A percentile compares a stretch with the other conserved stretches of the same genome.
Evolutionary conservation across 2,113 vertebrate species (phyloP).

Genomic region (Amblyornis subalaris): DNA sequence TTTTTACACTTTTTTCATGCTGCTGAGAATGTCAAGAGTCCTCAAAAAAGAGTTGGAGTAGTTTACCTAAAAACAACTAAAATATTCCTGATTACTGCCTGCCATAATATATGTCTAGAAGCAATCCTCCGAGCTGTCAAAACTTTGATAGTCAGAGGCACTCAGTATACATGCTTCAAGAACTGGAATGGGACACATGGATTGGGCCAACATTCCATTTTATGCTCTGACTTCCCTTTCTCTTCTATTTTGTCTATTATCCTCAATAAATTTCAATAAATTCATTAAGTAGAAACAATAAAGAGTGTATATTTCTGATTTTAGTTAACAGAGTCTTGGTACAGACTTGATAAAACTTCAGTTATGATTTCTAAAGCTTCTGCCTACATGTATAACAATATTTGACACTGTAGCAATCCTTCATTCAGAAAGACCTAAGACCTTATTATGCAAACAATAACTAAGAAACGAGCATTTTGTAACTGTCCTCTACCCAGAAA

Average conservation of each 20-base stretch:
- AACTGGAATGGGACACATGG: not conserved
- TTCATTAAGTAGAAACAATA: not conserved
- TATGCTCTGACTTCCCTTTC: not conserved
- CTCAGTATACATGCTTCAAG: not conserved
- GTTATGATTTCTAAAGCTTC: not conserved
- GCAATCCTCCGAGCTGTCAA: not conserved
- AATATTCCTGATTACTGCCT: not conserved
- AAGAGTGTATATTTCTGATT: not conserved
- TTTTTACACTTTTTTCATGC: not conserved
- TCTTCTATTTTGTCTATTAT: not conserved
- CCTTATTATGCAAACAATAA: not conserved
- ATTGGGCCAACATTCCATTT: not conserved
- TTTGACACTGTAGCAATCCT: not conserved
- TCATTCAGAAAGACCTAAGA: not conserved
- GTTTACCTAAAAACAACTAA: not conserved
- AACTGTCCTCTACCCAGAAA: not conserved
- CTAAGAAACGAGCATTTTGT: not conserved
- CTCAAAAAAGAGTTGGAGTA: not conserved
- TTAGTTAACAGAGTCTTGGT: not conserved
- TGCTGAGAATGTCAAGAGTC: not conserved
- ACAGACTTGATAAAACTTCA: not conserved
- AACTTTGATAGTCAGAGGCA: not conserved
- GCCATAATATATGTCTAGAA: not conserved
- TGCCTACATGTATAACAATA: not conserved
- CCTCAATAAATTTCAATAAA: not conserved